Base-by-base conservation (phyloP, 1,140 invertebrate genomes). In the Helicorthomorpha holstii region DNA sequence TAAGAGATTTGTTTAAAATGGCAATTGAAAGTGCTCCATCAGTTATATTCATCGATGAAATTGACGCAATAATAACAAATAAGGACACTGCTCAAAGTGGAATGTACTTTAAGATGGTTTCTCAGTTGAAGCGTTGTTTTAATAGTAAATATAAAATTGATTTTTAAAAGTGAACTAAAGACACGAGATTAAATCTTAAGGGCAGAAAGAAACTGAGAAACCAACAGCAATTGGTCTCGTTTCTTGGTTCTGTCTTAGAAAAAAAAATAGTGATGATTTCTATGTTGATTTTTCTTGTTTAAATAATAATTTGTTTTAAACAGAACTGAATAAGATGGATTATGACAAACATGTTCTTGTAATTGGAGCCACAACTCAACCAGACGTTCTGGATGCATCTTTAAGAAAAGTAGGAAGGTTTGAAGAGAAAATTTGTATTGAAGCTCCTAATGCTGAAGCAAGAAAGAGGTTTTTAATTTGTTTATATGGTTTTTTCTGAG, bases 41-140 rank as follows among this genome's bases (percentile, higher is more conserved):
- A 59, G 70, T 89, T 29, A 72, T 90, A 57, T 63, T 87, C 27
- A 72, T 89, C 23, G 84, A 89, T 67, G 81, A 89, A 63, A 73
- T 90, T 29, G 82, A 88, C 57, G 75, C 72, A 24, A 81, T 96
- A 51, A 84, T 82, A 27, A 82, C 82, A 12, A 88, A 75, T 54
- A 75, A 90, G 63, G 81, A 92, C 53, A 82, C 78, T 56, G 85
- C 89, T 1, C 82, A 88, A 58, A 84, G 84, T 64, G 91, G 93
- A 63, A 97, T 97, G 91, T 91, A 97, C 62, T 75, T 82, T 56
- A 70, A 93, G 59, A 92, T 98, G 66, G 92, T 97, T 2, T 80
- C 91, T 19, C 92, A 98, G 67, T 69, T 98, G 29, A 69, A 93
- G 3, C 78, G 80, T 7, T 90, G 85, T 60, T 72, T 97, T 60